Percentiles rank a stretch among this genome's conserved stretches.
Conservation (phyloP, 2,797 vertebrate genomes). For the Argyrosomus regius region DNA sequence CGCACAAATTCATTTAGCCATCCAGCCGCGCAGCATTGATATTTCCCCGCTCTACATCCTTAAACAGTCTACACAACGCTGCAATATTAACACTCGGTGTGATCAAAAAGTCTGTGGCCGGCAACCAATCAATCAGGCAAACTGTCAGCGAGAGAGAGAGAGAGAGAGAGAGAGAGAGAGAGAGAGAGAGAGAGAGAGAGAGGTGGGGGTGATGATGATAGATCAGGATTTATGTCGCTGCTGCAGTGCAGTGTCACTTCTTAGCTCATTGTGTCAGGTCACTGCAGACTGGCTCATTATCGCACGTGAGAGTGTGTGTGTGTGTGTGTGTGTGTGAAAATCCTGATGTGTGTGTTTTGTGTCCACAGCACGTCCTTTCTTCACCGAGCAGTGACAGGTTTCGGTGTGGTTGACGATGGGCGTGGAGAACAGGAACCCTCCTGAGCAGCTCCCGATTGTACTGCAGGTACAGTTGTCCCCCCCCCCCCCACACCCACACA, state of each 20-base stretch:
- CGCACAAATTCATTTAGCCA: slow-evolving; percentile 69
- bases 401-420: slow-evolving; percentile 98
- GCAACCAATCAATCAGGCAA: slow-evolving; percentile 71
- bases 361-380: slow-evolving; percentile 95
- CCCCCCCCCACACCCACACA: not conserved
- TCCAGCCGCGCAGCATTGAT: slow-evolving; percentile 57
- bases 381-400: slow-evolving; percentile 97
- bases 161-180: too few species aligned
- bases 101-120: slow-evolving; percentile 68
- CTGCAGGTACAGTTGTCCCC: slow-evolving; percentile 94
- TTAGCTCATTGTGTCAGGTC: slow-evolving; percentile 57
- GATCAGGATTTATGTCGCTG: slow-evolving; percentile 73
- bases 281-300: slow-evolving; percentile 42
- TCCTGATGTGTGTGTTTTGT: slow-evolving; percentile 32
- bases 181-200: not conserved
- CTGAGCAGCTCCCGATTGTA: slow-evolving; percentile 96
- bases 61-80: slow-evolving; percentile 48
- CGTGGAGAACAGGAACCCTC: slow-evolving; percentile 97
- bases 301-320: slow-evolving; percentile 32
- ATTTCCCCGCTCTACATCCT: slow-evolving; percentile 59
- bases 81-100: slow-evolving; percentile 64
- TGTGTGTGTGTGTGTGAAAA: slow-evolving; percentile 17
- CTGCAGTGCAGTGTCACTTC: slow-evolving; percentile 74
- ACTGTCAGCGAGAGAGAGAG: too few species aligned
- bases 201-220: slow-evolving; percentile 63